Base-by-base conservation (phyloP, 2,113 vertebrate genomes). In the Tachycineta bicolor region DNA sequence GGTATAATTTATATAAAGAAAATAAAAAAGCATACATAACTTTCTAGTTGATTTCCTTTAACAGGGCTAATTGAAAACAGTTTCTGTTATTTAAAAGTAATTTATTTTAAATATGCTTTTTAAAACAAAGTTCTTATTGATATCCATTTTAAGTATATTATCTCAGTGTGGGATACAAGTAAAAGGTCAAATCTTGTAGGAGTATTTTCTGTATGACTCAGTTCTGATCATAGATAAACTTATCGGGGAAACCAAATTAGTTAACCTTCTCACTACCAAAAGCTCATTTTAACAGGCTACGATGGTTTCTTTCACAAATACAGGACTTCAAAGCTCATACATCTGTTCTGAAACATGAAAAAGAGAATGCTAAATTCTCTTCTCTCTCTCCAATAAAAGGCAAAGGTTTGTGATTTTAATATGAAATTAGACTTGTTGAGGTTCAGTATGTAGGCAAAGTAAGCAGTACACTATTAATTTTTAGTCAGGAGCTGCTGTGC, bases 201-300 rank as follows among this genome's bases (percentile, higher is more conserved):
- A 97, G 97, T 97, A 97, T 96, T 98, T 98, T 98, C 97, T 95
- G 93, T 98, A 97, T 98, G 98, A 98, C 97, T 98, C 98, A 98
- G 83, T 97, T 97, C 93, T 98, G 98, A 97, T 98, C 93, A 94
- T 26, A 98, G 98, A 98, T 97, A 98, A 97, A 97, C 90, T 96
- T 97, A 98, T 97, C 93, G 52, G 94, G 91, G 96, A 97, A 98
- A 98, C 97, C 97, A 97, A 97, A 98, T 98, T 97, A 97, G 96
- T 97, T 98, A 97, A 97, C 95, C 92, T 98, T 97, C 97, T 97
- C 93, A 93, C 77, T 90, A 75, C 86, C 71, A 67, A 93, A 79
- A 43, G 37, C 46, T 93, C 59, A n/a, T 97, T 96, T 97, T 86
- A 96, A 90, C 90, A 88, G 59, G 24, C 56, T 89, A 46, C 0